Percentiles rank a stretch among this genome's conserved stretches.
phyloP scores from a whole-genome alignment of 1,140 invertebrate species.

The Drosophila cardini region DNA sequence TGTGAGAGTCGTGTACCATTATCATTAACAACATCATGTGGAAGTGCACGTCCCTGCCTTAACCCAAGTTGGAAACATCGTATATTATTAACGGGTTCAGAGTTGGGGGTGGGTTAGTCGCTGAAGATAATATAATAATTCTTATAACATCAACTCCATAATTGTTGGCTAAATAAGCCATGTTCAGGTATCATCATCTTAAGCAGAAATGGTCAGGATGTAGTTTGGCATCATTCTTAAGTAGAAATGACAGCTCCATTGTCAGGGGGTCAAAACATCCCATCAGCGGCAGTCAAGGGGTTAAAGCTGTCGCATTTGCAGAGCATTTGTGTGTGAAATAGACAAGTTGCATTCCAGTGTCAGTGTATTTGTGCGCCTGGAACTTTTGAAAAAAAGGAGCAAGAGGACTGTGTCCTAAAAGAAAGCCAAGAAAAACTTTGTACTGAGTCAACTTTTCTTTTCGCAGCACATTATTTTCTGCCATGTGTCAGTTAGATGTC shows the following conservation, averaged over 20 bases:
- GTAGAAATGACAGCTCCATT: background rate
- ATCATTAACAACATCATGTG: conserved; percentile 76
- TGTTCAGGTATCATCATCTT: background rate
- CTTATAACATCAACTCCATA: background rate
- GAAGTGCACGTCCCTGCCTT: conserved; percentile 30
- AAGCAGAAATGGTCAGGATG: background rate
- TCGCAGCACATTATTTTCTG: background rate
- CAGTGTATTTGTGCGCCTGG: conserved; percentile 22
- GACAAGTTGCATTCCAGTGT: conserved; percentile 64
- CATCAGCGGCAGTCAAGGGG: conserved; percentile 13
- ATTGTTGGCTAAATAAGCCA: background rate
- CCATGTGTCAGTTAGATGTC: background rate
- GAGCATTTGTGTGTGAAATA: conserved; percentile 74
- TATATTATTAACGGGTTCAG: background rate
- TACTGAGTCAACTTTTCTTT: background rate
- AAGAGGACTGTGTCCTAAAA: background rate
- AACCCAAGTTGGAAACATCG: background rate
- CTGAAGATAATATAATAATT: background rate
- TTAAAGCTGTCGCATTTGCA: conserved; percentile 47
- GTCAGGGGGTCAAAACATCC: background rate
- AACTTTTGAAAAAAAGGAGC: conserved; percentile 40
- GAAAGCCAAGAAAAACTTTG: background rate
- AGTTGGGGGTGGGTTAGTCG: background rate
- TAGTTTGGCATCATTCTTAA: background rate
- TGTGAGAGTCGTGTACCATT: conserved; percentile 51